Evolutionary conservation across 2,797 vertebrate species (phyloP), one percentile per base, ranked within the genome.

Genomic region (Prunella strophiata): DNA sequence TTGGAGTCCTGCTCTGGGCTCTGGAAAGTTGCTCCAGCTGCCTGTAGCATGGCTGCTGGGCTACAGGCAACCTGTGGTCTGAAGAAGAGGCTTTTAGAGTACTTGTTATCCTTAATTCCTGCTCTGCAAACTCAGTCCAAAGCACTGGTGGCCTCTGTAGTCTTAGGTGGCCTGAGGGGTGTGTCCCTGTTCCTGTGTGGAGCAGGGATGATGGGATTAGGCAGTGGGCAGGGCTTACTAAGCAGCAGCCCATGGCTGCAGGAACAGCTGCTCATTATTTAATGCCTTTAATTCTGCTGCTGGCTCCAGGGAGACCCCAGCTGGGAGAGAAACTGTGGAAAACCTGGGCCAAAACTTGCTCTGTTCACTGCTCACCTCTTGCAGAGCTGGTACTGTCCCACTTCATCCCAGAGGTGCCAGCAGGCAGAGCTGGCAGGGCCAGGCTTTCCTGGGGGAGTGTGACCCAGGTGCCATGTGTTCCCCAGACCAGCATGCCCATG

Each of bases 401-500:
- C 68, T 75, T 57, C 26, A 10, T 23, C 13, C 22, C 43, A 32
- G 38, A 70, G 78, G 45, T 45, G 76, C 68, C 36, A 55, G 86
- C 73, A 66, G 67, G 10, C 25, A 43, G 51, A 47, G n/a, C 40
- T 42, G 36, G 40, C 16, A 34, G 77, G 81, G 66, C 74, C 42
- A 16, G 45, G 40, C 55, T 89, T 23, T 22, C 32, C 22, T 11
- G 25, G 16, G 12, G 47, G 10, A 16, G 38, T 42, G 36, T 95
- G 87, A 81, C 66, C 38, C 27, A 5, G 51, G 65, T 90, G 67
- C 89, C 16, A 0, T 89, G 42, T 91, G 52, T 95, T 66, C 45
- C 73, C 19, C 98, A 99, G 99, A 99, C 99, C 2, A 98, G 98
- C 11, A 97, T 99, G 96, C 94, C 98, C 2, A 98, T 99, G 98